Evolutionary conservation across 2,113 vertebrate species (phyloP).

Genomic region (Barbus barbus): DNA sequence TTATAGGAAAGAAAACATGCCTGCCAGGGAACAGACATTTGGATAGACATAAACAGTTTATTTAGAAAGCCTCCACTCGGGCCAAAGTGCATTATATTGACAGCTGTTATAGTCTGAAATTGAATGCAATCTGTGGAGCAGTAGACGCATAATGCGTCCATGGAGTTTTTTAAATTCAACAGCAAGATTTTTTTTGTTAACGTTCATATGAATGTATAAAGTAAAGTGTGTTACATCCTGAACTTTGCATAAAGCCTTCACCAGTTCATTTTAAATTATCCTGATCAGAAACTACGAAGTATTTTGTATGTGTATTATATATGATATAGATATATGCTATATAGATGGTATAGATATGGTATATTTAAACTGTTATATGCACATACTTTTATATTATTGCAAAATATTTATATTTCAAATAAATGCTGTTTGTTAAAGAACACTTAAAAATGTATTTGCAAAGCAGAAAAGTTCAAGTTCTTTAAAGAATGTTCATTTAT

Average conservation of each 20-base stretch:
- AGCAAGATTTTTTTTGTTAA: constrained; percentile 6
- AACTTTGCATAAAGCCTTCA: background rate
- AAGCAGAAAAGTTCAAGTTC: no score
- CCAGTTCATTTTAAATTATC: background rate
- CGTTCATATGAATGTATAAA: background rate
- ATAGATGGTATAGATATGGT: no score
- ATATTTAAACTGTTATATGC: background rate
- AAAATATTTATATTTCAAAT: no score
- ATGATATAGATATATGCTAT: no score
- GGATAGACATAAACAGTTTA: constrained; percentile 40
- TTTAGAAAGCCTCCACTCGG: constrained; percentile 1
- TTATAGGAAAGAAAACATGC: constrained; percentile 24
- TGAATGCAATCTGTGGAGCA: background rate
- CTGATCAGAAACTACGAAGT: background rate
- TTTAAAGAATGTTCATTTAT: no score
- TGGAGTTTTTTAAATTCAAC: background rate
- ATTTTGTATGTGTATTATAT: background rate
- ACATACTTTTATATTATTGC: no score
- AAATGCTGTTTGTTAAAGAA: no score
- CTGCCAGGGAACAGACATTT: constrained; percentile 25
- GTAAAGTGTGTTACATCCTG: background rate
- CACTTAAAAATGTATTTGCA: no score
- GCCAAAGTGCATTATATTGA: constrained; percentile 11
- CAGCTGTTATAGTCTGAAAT: constrained; percentile 30
- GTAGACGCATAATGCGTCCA: background rate